phyloP scores from a whole-genome alignment of 2,797 vertebrate species.

The Gymnothorax javanicus region DNA sequence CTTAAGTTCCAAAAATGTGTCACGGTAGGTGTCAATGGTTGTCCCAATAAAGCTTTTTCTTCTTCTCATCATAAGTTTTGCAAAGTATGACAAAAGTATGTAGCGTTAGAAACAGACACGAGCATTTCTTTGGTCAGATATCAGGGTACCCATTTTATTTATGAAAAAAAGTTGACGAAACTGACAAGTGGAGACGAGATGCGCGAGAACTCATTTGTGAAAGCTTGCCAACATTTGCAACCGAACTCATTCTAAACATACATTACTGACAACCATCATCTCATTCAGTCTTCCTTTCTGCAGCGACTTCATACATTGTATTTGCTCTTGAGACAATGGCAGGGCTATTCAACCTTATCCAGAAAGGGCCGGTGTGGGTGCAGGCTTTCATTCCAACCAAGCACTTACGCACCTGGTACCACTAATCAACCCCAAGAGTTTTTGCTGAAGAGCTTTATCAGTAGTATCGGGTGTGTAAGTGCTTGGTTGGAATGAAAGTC shows the following conservation, averaged over 20 bases:
- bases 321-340: background rate
- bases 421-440: no score
- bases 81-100: background rate
- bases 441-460: no score
- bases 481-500: no score
- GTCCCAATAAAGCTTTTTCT: background rate
- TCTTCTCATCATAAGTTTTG: background rate
- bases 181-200: background rate
- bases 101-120: background rate
- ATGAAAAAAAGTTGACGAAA: background rate
- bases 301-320: background rate
- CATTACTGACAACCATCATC: background rate
- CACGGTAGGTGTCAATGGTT: background rate
- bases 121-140: background rate
- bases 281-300: background rate
- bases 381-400: no score
- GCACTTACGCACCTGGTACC: no score
- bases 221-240: background rate
- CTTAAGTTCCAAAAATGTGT: conserved; percentile 19
- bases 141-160: background rate
- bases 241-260: background rate
- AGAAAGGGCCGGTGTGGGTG: no score
- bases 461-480: no score
- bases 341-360: no score
- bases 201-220: background rate